Percentiles rank a stretch among this genome's conserved stretches.
Evolutionary conservation across 2,797 vertebrate species (phyloP).

Genomic region (Pterois miles): DNA sequence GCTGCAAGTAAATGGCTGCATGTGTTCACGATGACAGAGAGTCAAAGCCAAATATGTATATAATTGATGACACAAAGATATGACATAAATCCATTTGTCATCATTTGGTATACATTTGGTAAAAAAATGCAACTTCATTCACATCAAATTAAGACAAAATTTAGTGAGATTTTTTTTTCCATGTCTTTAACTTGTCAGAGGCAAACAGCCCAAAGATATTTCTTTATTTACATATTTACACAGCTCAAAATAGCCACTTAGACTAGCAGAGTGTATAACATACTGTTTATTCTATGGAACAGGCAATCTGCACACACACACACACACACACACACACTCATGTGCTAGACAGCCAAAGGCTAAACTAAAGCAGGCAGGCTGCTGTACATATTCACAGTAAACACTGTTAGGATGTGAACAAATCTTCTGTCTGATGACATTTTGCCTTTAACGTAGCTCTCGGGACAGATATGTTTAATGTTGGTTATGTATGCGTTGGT

Average conservation of each 20-base stretch:
- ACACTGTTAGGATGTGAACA: constrained; percentile 44
- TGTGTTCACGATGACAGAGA: background rate
- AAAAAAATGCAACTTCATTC: background rate
- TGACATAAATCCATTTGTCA: background rate
- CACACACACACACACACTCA: background rate
- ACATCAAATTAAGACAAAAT: background rate
- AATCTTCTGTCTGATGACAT: constrained; percentile 22
- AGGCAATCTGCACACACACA: background rate
- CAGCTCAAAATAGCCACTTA: background rate
- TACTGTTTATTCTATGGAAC: constrained; percentile 34
- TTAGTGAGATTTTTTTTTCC: background rate
- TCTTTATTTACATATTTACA: background rate
- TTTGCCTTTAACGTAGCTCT: constrained; percentile 52
- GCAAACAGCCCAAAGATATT: background rate
- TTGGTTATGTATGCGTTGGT: constrained; percentile 49
- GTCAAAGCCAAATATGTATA: background rate
- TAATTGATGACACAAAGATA: background rate
- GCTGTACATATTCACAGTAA: constrained; percentile 52
- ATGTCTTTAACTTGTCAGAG: constrained; percentile 7
- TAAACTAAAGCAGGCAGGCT: constrained; percentile 34
- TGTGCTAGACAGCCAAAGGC: constrained; percentile 32
- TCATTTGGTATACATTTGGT: background rate
- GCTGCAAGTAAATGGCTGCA: background rate
- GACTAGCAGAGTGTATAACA: background rate
- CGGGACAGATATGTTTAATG: constrained; percentile 55